phyloP scores from a whole-genome alignment of 1,140 invertebrate species.

The Lanistes nyassanus region DNA sequence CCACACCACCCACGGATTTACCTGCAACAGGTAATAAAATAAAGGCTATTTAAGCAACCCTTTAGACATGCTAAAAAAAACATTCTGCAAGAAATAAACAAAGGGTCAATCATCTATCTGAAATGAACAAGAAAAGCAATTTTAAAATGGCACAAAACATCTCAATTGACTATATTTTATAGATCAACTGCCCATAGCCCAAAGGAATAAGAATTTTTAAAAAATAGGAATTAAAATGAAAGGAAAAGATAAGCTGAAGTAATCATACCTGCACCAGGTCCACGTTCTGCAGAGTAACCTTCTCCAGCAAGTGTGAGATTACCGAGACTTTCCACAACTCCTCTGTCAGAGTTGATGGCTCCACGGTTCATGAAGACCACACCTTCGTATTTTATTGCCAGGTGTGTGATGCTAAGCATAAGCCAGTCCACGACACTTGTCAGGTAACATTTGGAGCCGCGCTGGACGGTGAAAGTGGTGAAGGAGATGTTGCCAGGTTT shows the following conservation, averaged over 20 bases:
- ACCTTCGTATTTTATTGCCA: constrained; percentile 49
- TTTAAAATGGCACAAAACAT: neutral
- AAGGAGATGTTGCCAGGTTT: constrained; percentile 50
- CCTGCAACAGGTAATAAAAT: constrained; percentile 39
- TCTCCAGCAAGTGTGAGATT: constrained; percentile 44
- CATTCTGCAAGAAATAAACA: neutral
- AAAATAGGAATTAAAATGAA: too few relatives aligned
- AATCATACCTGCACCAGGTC: constrained; percentile 21
- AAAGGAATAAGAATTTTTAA: too few relatives aligned
- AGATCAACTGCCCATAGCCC: neutral
- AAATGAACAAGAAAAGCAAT: too few relatives aligned
- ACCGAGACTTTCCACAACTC: constrained; percentile 47
- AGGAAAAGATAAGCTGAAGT: too few relatives aligned
- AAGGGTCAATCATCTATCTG: too few relatives aligned
- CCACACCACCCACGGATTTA: constrained; percentile 30
- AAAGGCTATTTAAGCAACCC: neutral
- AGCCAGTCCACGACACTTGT: constrained; percentile 42
- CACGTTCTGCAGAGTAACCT: constrained; percentile 26
- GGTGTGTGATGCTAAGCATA: constrained; percentile 41
- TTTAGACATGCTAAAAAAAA: neutral
- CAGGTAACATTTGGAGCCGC: constrained; percentile 44
- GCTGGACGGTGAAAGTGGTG: constrained; percentile 46
- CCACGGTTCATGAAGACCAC: constrained; percentile 46
- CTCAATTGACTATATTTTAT: neutral
- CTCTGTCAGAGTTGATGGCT: constrained; percentile 44